Evolutionary conservation across 2,797 vertebrate species (phyloP), one percentile per base, ranked within the genome.

Genomic region (Brachyrhaphis roseni): DNA sequence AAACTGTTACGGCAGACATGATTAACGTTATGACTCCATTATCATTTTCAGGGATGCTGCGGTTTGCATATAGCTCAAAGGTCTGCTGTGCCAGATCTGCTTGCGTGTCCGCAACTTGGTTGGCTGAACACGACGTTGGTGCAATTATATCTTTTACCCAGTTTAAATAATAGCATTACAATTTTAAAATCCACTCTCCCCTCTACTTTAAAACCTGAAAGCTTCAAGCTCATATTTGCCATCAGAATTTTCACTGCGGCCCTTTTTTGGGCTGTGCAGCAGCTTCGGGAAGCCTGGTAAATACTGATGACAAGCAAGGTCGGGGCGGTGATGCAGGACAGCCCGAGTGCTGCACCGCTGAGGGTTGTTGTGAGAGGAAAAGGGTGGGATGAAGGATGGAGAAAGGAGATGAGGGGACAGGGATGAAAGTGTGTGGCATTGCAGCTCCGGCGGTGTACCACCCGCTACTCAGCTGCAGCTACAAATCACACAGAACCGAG

Each of bases 401-500:
- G 59, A 70, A 78, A 71, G 57, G 47, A 73, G 72, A 77, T 46
- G 31, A 72, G 75, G 66, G 64, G 46, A 47, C 78, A 45, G 72
- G 77, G 39, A 43, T 49, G 79, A 88, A 80, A 82, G 81, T 74
- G 80, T 80, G 86, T 86, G 87, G 75, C 86, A 72, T 82, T 88
- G 87, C 89, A 87, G 88, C 88, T 87, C 88, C 82, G 75, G 77
- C 41, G 53, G 89, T 81, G 76, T 84, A 80, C 84, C 82, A 81
- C 84, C 81, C 55, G 75, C 89, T 75, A 84, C 90, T 93, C 88
- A 78, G 85, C 92, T 90, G 89, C 88, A 89, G 91, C 90, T 88
- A 88, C 93, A 92, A 94, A 94, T 94, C 93, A 94, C 90, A 94
- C 86, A 82, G 86, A 91, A 90, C 90, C 78, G 36, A 89, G 84